Conservation (phyloP, 2,888 invertebrate genomes). For the Habroteleia sp. region DNA sequence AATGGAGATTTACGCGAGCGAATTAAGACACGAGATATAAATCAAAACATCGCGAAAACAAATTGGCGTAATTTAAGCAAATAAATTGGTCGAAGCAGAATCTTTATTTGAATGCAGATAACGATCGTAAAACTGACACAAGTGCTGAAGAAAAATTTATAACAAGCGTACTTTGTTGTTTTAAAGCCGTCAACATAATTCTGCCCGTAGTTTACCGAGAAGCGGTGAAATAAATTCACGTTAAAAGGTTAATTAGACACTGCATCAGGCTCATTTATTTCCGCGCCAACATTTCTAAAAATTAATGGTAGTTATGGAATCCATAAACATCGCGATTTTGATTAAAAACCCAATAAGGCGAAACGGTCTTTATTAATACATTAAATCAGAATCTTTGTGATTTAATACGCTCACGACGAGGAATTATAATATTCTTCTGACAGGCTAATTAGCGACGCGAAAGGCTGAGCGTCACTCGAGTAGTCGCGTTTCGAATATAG, state of each 20-base stretch:
- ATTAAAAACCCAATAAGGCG: conserved; percentile 6
- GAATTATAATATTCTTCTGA: not conserved
- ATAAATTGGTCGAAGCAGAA: not conserved
- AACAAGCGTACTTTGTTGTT: conserved; percentile 5
- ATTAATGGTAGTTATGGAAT: conserved; percentile 1
- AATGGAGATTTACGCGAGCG: not conserved
- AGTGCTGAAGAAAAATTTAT: conserved; percentile 16
- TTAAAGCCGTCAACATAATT: not conserved
- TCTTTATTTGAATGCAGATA: conserved; percentile 4
- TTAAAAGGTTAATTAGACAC: conserved; percentile 6
- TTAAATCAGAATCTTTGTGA: not conserved
- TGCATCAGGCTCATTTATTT: conserved; percentile 1
- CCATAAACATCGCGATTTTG: conserved; percentile 6
- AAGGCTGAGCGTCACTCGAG: not conserved
- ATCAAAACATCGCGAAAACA: conserved; percentile 5
- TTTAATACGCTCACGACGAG: no score
- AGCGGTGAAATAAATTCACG: not conserved
- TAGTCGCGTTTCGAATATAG: not conserved
- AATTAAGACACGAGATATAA: not conserved
- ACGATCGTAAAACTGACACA: conserved; percentile 24
- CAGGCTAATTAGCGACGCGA: not conserved
- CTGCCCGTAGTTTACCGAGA: not conserved
- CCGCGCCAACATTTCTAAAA: not conserved
- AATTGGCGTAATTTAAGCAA: conserved; percentile 11
- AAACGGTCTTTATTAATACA: conserved; percentile 2